These are phyloP conservation scores for Dipodomys spectabilis DNA, from an alignment of 2,113 vertebrate species.

Conservation along the genomic window DNA sequence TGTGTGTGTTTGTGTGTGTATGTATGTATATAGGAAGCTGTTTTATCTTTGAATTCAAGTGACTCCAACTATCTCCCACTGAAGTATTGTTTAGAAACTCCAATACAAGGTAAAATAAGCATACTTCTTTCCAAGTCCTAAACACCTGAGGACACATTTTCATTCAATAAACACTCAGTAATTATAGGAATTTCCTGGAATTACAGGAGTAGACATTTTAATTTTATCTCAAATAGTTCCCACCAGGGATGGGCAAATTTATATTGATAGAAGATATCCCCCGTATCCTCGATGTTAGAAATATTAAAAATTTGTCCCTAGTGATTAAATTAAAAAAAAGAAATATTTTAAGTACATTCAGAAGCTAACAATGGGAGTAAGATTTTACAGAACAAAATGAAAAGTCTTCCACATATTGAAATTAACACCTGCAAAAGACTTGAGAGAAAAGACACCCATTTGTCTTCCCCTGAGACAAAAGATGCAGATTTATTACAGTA, in stretches of 20 bases:
- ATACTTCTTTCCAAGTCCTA: not conserved
- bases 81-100: not conserved
- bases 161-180: slow-evolving; percentile 12
- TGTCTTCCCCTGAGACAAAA: not conserved
- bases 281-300: not conserved
- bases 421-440: slow-evolving; percentile 25
- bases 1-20: too few relatives aligned
- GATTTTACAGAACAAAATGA: slow-evolving; percentile 8
- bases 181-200: too few relatives aligned
- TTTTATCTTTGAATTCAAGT: not conserved
- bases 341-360: slow-evolving; percentile 9
- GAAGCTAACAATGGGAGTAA: slow-evolving; percentile 3
- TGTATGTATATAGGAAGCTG: not conserved
- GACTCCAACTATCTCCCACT: not conserved
- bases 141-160: not conserved
- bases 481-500: not conserved
- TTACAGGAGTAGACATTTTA: not conserved
- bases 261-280: not conserved
- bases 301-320: not conserved
- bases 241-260: not conserved
- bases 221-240: slow-evolving; percentile 17
- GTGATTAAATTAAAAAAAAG: not conserved
- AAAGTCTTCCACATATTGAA: slow-evolving; percentile 1
- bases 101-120: not conserved
- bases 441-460: not conserved